phyloP scores from a whole-genome alignment of 2,113 vertebrate genomes.

The Engraulis encrasicolus region DNA sequence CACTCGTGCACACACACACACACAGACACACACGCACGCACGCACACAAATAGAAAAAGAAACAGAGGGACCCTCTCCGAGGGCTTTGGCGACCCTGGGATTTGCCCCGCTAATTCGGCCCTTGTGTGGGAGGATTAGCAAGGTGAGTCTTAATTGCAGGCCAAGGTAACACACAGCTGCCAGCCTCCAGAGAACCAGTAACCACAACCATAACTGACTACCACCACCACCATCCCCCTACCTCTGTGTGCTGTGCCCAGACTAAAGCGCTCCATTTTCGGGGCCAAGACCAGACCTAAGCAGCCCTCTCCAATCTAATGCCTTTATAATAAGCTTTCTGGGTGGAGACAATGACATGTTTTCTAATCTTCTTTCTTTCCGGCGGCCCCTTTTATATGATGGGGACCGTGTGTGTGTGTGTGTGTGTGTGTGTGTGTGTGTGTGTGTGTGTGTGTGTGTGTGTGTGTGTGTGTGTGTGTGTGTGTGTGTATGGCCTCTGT shows the following conservation, averaged over 20 bases:
- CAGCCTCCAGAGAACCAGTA: slow-evolving; percentile 29
- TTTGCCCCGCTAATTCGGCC: slow-evolving; percentile 57
- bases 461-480: no score
- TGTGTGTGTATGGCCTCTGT: background rate
- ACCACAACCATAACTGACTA: no score
- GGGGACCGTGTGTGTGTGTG: background rate
- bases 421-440: background rate
- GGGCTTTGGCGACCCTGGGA: slow-evolving; percentile 45
- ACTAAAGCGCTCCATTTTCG: slow-evolving; percentile 37
- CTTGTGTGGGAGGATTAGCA: slow-evolving; percentile 49
- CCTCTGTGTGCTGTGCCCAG: slow-evolving; percentile 25
- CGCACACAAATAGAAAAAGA: slow-evolving; percentile 30
- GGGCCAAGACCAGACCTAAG: slow-evolving; percentile 32
- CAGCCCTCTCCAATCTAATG: slow-evolving; percentile 43
- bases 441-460: background rate
- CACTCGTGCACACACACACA: slow-evolving; percentile 23
- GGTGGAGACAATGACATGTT: slow-evolving; percentile 37
- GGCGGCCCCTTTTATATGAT: background rate
- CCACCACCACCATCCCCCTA: no score
- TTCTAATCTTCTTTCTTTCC: slow-evolving; percentile 37
- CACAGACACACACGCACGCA: slow-evolving; percentile 16
- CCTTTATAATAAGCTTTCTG: slow-evolving; percentile 50
- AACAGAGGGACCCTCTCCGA: slow-evolving; percentile 18
- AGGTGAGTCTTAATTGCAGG: slow-evolving; percentile 51
- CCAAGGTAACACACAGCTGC: slow-evolving; percentile 51